Base-by-base conservation (phyloP, 2,888 invertebrate species). In the Marasmarcha lunaedactyla region DNA sequence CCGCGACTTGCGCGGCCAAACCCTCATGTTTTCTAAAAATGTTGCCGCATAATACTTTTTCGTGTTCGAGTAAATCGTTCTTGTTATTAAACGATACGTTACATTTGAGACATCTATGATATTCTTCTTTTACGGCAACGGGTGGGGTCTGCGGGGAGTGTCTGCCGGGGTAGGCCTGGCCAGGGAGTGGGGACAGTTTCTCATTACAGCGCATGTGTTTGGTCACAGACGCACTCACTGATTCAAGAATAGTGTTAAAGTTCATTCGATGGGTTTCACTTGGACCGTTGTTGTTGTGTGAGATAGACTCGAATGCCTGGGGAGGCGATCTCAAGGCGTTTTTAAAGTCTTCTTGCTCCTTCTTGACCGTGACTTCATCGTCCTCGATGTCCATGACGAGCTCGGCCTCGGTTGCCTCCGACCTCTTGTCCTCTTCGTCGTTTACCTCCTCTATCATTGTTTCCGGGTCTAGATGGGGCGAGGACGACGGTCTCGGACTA, bases 1-100 rank as follows among this genome's bases (percentile, higher is more conserved):
- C 89, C 48, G 91, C 90, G 36, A 92, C 83, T 63, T 92, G 92
- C 33, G 91, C 91, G n/a, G 90, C 89, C 45, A 90, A 69, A n/a
- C 90, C 89, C 73, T 91, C 91, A 51, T 89, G 89, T 60, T 88
- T 86, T 48, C 86, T 68, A 50, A 87, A 87, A 42, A 85, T 49
- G 48, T 71, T 79, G 14, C 86, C 86, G 51, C 87, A 87, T 14
- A 86, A 63, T 39, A 87, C 81, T 57, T 89, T 91, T 55, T 93
- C 92, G 55, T 93, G 93, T 52, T 91, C 90, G 53, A 90, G 77
- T 42, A 90, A 66, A 44, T 88, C 88, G 33, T 81, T 84, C 48
- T 84, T 86, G 51, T 81, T 85, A 46, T 76, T 83, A 52, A 89
- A 90, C 25, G 70, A 65, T 47, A 84, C 81, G 49, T 85, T 85